Conservation (phyloP, 2,113 vertebrate genomes). For the Tringa solitaria region DNA sequence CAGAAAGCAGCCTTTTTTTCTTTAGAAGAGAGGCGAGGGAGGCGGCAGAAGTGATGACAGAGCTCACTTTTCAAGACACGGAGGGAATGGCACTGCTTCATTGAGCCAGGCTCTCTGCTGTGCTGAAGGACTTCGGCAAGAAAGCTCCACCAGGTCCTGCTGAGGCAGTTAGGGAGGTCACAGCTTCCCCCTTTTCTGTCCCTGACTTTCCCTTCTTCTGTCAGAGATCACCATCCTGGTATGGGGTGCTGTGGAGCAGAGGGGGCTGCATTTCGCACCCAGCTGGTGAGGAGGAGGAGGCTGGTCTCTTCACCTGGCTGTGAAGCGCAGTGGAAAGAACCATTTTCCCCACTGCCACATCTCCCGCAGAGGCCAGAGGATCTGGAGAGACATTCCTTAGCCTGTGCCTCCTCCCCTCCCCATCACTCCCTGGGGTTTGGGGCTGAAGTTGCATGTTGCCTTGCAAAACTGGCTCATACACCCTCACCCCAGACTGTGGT, state of each 20-base stretch:
- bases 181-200: neutral
- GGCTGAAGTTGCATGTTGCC: neutral
- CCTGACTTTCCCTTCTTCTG: neutral
- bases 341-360: fast-evolving
- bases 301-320: neutral
- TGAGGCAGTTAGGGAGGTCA: neutral
- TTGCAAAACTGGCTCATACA: neutral
- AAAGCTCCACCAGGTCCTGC: neutral
- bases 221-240: neutral
- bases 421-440: fast-evolving
- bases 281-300: neutral
- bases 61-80: neutral
- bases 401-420: fast-evolving
- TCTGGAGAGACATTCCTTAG: neutral
- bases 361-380: neutral
- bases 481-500: too few species aligned
- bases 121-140: fast-evolving
- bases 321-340: neutral
- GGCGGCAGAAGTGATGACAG: neutral
- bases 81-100: neutral
- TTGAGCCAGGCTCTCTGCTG: fast-evolving
- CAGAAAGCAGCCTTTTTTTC: neutral
- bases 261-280: neutral
- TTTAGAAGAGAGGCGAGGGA: neutral
- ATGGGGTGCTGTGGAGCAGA: fast-evolving